These are phyloP conservation scores for Glossophaga mutica DNA, from an alignment of 2,797 vertebrate species.

Conservation along the genomic window DNA sequence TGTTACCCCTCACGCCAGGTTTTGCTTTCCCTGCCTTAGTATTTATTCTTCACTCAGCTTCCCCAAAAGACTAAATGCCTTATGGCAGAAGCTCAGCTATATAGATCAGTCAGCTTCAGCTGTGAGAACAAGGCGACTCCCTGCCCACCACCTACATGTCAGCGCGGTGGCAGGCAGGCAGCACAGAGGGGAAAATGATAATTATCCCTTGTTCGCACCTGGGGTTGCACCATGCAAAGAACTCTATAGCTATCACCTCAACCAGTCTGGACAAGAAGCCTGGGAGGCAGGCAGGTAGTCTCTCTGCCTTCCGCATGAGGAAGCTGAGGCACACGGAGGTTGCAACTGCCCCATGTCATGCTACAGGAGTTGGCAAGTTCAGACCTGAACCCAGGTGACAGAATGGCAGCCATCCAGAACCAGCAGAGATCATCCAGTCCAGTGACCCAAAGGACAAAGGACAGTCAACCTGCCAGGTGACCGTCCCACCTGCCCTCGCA, in stretches of 20 bases:
- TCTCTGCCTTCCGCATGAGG: neutral
- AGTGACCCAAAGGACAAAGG: neutral
- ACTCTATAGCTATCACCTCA: neutral
- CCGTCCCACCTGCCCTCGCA: neutral
- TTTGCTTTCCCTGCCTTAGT: neutral
- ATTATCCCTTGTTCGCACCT: neutral
- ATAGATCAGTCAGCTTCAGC: neutral
- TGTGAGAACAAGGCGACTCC: neutral
- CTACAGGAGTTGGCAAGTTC: neutral
- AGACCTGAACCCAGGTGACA: neutral
- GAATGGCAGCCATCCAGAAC: neutral
- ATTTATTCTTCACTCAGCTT: neutral
- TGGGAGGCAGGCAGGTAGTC: neutral
- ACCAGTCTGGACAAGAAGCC: neutral
- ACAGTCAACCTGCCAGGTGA: neutral
- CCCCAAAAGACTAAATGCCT: neutral
- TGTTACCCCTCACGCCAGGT: neutral
- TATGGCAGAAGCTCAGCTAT: neutral
- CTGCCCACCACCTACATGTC: neutral
- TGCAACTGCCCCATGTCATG: neutral
- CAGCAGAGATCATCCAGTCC: neutral
- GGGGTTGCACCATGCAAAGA: neutral
- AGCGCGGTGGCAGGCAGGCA: neutral
- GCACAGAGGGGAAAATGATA: rapidly evolving
- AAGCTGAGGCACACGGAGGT: neutral